Conservation (phyloP, 2,113 vertebrate species). For the Mohoua ochrocephala region DNA sequence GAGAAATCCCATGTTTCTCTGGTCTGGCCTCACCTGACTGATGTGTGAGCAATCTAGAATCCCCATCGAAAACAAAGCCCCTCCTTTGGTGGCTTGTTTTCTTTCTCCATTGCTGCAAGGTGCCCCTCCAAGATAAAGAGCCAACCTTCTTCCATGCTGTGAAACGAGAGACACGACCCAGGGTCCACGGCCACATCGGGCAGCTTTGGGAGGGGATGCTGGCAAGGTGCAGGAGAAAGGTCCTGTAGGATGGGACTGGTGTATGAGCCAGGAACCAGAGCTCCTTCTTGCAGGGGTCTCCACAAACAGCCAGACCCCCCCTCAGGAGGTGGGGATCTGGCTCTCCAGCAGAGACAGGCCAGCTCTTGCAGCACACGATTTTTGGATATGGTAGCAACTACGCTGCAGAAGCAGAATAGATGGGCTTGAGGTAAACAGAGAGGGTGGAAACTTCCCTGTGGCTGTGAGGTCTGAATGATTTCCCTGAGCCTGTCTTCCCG, state of each 20-base stretch:
- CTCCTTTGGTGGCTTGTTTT: slow-evolving; percentile 29
- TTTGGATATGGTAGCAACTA: background rate
- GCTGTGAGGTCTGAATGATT: background rate
- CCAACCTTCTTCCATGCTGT: background rate
- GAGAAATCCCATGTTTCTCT: slow-evolving; percentile 2
- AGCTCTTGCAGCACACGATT: background rate
- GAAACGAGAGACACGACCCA: background rate
- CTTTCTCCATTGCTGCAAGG: background rate
- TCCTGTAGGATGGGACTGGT: background rate
- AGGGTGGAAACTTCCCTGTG: background rate
- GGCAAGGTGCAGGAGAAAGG: background rate
- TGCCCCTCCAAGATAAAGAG: background rate
- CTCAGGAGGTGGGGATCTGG: background rate
- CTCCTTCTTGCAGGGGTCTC: background rate
- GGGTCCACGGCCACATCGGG: fast-evolving
- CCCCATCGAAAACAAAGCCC: slow-evolving; percentile 34
- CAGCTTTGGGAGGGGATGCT: background rate
- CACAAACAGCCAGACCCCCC: background rate
- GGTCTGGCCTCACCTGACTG: slow-evolving; percentile 67
- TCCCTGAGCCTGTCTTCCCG: background rate
- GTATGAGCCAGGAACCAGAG: background rate
- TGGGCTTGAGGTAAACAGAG: background rate
- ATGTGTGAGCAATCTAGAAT: slow-evolving; percentile 67
- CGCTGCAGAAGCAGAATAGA: background rate
- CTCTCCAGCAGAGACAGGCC: background rate